These are phyloP conservation scores for Ladona fulva DNA, from an alignment of 1,140 invertebrate species.

Conservation along the genomic window DNA sequence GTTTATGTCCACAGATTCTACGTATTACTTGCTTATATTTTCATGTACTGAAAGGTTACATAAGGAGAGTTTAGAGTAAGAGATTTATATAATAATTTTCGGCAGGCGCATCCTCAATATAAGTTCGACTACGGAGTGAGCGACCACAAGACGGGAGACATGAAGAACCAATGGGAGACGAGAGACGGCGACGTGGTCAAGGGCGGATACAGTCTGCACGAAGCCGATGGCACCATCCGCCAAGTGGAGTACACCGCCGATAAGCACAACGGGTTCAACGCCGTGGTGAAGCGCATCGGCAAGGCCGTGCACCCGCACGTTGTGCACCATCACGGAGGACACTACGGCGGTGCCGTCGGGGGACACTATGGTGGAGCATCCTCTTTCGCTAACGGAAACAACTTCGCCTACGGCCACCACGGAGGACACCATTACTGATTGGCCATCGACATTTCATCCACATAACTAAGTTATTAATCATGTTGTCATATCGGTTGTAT, in stretches of 20 bases:
- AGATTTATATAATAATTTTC: background rate
- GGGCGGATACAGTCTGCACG: conserved; percentile 32
- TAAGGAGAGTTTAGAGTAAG: no score
- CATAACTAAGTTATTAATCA: no score
- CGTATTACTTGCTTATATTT: no score
- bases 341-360: background rate
- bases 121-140: conserved; percentile 18
- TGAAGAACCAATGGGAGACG: conserved; percentile 23
- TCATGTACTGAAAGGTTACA: no score
- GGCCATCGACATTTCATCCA: no score
- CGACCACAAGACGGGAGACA: conserved; percentile 27
- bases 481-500: no score
- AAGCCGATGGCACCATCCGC: conserved; percentile 42
- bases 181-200: conserved; percentile 23
- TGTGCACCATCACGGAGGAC: background rate
- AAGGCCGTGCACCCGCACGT: conserved; percentile 31
- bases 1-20: no score
- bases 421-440: background rate
- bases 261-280: conserved; percentile 54
- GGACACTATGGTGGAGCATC: conserved; percentile 24
- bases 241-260: conserved; percentile 32
- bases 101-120: background rate
- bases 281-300: conserved; percentile 46
- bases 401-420: conserved; percentile 13
- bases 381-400: conserved; percentile 39